Evolutionary conservation across 1,140 invertebrate species (phyloP).

Genomic region (Atta colombica): DNA sequence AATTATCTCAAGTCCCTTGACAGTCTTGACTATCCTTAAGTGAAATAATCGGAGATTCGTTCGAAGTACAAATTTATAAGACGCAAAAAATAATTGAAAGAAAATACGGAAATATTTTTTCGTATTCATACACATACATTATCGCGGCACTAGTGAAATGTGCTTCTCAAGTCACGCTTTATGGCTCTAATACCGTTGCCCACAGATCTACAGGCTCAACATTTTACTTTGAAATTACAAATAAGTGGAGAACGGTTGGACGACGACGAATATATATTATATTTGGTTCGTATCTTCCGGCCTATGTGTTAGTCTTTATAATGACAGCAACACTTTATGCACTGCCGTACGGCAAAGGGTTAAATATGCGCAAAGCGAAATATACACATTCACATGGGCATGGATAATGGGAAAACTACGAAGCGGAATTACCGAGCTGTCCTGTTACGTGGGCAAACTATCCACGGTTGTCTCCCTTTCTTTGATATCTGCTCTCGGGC

Average conservation of each 20-base stretch:
- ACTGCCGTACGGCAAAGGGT: constrained; percentile 57
- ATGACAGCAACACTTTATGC: constrained; percentile 53
- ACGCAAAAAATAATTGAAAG: constrained; percentile 4
- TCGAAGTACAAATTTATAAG: not conserved
- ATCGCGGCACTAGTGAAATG: not conserved
- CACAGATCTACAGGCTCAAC: constrained; percentile 7
- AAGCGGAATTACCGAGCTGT: constrained; percentile 55
- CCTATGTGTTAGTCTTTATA: constrained; percentile 46
- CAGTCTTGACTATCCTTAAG: not conserved
- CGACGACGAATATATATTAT: not conserved
- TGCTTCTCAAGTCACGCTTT: not conserved
- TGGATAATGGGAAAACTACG: constrained; percentile 61
- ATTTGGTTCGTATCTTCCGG: constrained; percentile 28
- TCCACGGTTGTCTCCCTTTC: constrained; percentile 35
- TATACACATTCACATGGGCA: constrained; percentile 3
- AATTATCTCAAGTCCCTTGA: not conserved
- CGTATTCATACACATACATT: not conserved
- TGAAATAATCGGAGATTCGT: not conserved
- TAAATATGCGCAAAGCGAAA: constrained; percentile 63
- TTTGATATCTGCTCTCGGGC: constrained; percentile 43
- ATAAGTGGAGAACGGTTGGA: constrained; percentile 33
- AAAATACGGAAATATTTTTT: not conserved
- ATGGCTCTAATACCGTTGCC: not conserved
- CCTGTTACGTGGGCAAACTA: constrained; percentile 54
- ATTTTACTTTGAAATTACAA: constrained; percentile 59